Evolutionary conservation across 2,888 invertebrate species (phyloP).

Genomic region (Hypena proboscidalis): DNA sequence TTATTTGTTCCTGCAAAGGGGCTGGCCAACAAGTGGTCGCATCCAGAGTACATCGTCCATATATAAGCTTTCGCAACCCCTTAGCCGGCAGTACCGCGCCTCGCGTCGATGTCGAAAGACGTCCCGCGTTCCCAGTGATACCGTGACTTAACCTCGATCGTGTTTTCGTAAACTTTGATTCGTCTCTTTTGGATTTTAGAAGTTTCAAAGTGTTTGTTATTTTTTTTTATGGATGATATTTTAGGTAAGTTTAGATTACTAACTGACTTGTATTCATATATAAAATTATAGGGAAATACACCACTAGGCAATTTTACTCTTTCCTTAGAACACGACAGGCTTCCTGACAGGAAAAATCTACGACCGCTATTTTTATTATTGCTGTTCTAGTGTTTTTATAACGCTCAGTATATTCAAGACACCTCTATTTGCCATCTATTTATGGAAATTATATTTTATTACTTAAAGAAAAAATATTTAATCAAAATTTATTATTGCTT

Average conservation of each 20-base stretch:
- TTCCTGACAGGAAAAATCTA: too few species aligned
- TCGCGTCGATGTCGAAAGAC: conserved; percentile 32
- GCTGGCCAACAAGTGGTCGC: conserved; percentile 46
- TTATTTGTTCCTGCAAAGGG: not conserved
- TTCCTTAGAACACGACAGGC: too few species aligned
- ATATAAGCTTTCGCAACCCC: conserved; percentile 47
- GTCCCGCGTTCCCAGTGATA: conserved; percentile 27
- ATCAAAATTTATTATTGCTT: too few species aligned
- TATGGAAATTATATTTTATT: too few species aligned
- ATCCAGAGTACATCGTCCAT: conserved; percentile 28
- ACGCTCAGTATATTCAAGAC: too few species aligned
- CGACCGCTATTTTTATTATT: too few species aligned
- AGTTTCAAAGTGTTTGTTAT: conserved; percentile 12
- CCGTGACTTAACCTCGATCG: conserved; percentile 21
- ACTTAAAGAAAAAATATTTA: too few species aligned
- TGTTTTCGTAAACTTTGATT: conserved; percentile 16
- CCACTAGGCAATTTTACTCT: too few species aligned
- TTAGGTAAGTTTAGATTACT: conserved; percentile 22
- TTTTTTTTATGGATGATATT: conserved; percentile 5
- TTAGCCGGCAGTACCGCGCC: conserved; percentile 39
- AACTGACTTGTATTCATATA: too few species aligned
- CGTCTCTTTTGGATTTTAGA: not conserved
- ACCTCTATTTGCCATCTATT: too few species aligned
- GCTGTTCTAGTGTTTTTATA: too few species aligned
- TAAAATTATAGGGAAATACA: too few species aligned